Conservation (phyloP, 2,888 invertebrate species). For the Leptopilina myrica region DNA sequence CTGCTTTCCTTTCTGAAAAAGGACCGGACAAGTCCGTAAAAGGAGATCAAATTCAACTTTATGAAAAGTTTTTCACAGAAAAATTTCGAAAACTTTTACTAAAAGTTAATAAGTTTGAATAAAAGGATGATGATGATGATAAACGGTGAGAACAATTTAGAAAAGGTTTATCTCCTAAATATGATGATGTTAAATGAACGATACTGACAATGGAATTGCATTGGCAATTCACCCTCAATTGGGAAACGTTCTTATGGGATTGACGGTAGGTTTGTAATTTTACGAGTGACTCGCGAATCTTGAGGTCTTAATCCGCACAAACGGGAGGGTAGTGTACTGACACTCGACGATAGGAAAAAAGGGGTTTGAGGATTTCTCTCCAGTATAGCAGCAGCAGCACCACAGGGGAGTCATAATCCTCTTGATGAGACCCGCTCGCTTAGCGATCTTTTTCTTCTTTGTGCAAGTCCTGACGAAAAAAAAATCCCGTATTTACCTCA, state of each 20-base stretch:
- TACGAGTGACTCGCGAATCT: conserved; percentile 61
- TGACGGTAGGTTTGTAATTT: conserved; percentile 58
- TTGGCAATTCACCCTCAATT: not conserved
- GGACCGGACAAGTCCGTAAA: conserved; percentile 4
- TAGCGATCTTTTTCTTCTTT: conserved; percentile 50
- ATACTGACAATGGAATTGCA: no score
- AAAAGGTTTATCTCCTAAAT: no score
- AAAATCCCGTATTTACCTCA: conserved; percentile 38
- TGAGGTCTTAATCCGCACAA: conserved; percentile 58
- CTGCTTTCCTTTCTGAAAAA: not conserved
- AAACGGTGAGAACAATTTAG: no score
- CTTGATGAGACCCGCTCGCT: conserved; percentile 53
- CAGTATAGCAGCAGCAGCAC: not conserved
- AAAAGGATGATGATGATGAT: no score
- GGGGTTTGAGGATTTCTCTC: conserved; percentile 25
- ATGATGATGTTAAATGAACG: no score
- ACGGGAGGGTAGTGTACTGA: conserved; percentile 41
- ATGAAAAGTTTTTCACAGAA: conserved; percentile 12
- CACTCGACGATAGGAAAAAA: conserved; percentile 49
- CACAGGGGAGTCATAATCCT: conserved; percentile 52
- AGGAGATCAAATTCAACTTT: conserved; percentile 33
- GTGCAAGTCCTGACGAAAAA: conserved; percentile 31
- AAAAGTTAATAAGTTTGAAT: no score
- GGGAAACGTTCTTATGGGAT: not conserved
- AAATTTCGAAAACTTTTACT: not conserved